Evolutionary conservation across 2,797 vertebrate genomes (phyloP).

Genomic region (Acipenser ruthenus): DNA sequence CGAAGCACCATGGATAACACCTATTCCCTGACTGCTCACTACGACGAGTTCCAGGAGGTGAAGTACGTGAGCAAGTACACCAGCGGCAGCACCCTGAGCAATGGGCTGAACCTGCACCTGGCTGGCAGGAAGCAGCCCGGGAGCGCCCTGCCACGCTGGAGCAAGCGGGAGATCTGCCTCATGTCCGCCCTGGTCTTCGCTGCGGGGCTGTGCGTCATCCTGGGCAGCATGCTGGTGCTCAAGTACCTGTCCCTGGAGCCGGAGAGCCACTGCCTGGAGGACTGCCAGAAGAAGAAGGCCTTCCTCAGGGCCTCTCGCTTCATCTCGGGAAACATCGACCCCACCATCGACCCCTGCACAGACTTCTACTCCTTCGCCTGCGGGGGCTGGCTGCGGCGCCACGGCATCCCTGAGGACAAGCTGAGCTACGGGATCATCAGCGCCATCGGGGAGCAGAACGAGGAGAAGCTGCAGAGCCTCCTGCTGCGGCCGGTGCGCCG

Average conservation of each 20-base stretch:
- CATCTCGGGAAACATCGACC: slow-evolving; percentile 81
- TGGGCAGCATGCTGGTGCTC: slow-evolving; percentile 85
- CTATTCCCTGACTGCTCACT: slow-evolving; percentile 87
- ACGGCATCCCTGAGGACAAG: slow-evolving; percentile 91
- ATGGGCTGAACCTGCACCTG: slow-evolving; percentile 75
- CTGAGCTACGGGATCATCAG: slow-evolving; percentile 93
- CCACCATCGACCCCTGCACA: slow-evolving; percentile 86
- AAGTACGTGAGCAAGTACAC: slow-evolving; percentile 82
- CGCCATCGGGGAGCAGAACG: slow-evolving; percentile 86
- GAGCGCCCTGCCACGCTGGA: slow-evolving; percentile 71
- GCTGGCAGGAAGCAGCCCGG: slow-evolving; percentile 65
- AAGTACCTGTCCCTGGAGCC: slow-evolving; percentile 80
- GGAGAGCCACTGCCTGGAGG: slow-evolving; percentile 73
- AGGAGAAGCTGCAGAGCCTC: slow-evolving; percentile 80
- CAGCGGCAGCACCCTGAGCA: slow-evolving; percentile 68
- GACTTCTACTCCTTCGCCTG: slow-evolving; percentile 97
- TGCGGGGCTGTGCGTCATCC: slow-evolving; percentile 82
- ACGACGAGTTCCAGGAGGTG: slow-evolving; percentile 94
- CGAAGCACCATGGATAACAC: slow-evolving; percentile 80
- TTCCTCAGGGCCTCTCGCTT: slow-evolving; percentile 80
- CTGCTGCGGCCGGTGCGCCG: slow-evolving; percentile 67
- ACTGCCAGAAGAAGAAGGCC: slow-evolving; percentile 78
- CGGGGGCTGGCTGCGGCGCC: slow-evolving; percentile 84
- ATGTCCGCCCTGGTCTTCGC: slow-evolving; percentile 88
- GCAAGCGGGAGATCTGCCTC: slow-evolving; percentile 84